Base-by-base conservation (phyloP, 1,140 invertebrate species). In the Drosophila serrata region DNA sequence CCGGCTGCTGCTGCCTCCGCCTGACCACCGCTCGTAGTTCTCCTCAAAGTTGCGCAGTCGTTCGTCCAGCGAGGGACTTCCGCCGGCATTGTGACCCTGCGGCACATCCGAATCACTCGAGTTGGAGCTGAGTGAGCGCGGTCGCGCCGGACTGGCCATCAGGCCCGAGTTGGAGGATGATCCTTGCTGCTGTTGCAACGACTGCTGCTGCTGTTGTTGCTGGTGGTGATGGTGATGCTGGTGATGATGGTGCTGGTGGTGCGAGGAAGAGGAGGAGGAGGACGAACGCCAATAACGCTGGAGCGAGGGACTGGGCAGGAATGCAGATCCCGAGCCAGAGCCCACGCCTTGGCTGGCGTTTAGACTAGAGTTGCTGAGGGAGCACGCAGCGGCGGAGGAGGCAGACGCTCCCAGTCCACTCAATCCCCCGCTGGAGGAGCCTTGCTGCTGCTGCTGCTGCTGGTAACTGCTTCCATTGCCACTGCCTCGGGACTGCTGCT, bases 11-110 rank as follows among this genome's bases (percentile, higher is more conserved):
- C 94, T 93, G 27, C 95, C 95, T 12, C 95, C 95, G 11, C 96
- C 96, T 12, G 96, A 97, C 97, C 97, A 98, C 63, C 96, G 96
- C 92, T 98, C 97, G 85, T 97, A 98, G 91, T 97, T 98, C 92
- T 98, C 98, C 93, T 99, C 98, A 15, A 99, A 94, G 95, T 93
- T 96, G 93, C 93, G 93, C 43, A 99, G 97, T 62, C 98, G 94
- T 91, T 99, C 98, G 82, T 99, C 98, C 55, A 98, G 94, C 37
- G 95, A 95, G 1, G 95, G 96, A 87, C 82, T 94, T 80, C 87
- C 93, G 51, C 93, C 96, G 0, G 78, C 69, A 24, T 74, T 76
- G 79, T 94, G 94, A 45, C 93, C 67, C 93, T 74, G 93, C 93
- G 75, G 93, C 93, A 86, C 85, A 93, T 93, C 94, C 7, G 92